These are phyloP conservation scores for Etia nguti DNA, from an alignment of 2,113 vertebrate species.

Conservation along the genomic window DNA sequence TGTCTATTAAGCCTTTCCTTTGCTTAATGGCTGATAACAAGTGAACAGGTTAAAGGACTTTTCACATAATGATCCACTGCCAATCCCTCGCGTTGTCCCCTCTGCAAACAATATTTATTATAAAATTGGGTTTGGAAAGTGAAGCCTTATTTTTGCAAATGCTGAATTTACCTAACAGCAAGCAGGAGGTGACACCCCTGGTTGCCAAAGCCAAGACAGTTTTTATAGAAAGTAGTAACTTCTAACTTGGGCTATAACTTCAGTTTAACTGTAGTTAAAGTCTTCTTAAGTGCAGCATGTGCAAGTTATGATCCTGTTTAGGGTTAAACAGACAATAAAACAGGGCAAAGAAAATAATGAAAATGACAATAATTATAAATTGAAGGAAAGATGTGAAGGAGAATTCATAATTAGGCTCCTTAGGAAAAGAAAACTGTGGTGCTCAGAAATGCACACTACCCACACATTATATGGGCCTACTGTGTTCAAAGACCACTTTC, in stretches of 20 bases:
- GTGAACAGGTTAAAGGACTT: background rate
- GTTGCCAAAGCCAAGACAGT: background rate
- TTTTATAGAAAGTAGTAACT: background rate
- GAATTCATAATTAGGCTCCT: background rate
- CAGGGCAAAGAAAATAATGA: background rate
- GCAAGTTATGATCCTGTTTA: background rate
- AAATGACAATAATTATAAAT: background rate
- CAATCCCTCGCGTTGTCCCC: background rate
- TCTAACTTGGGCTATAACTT: background rate
- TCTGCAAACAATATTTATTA: background rate
- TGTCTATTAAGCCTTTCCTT: background rate
- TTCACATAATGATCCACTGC: background rate
- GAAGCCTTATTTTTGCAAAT: background rate
- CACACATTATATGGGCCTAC: background rate
- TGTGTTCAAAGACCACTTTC: background rate
- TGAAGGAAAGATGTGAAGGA: background rate
- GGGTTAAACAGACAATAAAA: background rate
- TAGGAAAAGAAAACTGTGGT: background rate
- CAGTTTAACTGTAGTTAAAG: background rate
- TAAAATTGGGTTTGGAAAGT: background rate
- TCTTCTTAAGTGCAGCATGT: background rate
- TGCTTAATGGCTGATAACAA: background rate
- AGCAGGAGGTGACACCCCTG: background rate
- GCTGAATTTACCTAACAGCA: background rate
- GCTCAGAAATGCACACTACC: background rate